A percentile compares a stretch with the other conserved stretches of the same genome.
Conservation (phyloP, 1,140 invertebrate species). For the Diabrotica virgifera region DNA sequence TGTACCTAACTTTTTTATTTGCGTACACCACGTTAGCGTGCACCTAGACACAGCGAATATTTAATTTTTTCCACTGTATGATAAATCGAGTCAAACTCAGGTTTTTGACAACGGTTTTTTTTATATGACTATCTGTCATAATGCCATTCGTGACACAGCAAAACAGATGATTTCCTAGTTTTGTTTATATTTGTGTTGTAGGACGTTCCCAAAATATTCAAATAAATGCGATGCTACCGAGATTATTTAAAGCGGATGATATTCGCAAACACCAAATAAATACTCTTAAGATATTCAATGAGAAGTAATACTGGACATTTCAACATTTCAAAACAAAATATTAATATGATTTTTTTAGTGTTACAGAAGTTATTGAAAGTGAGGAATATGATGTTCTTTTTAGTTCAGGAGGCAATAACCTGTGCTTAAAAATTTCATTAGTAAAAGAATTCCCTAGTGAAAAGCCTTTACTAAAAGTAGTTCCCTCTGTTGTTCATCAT, state of each 20-base stretch:
- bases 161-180: too few species aligned
- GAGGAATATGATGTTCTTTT: slow-evolving; percentile 71
- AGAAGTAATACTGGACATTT: slow-evolving; percentile 44
- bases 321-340: slow-evolving; percentile 18
- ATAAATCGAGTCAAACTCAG: too few species aligned
- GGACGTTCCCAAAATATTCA: too few species aligned
- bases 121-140: too few species aligned
- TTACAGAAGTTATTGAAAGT: slow-evolving; percentile 65
- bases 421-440: slow-evolving; percentile 63
- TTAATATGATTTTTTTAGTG: slow-evolving; percentile 52
- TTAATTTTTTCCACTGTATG: too few species aligned
- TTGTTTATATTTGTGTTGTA: too few species aligned
- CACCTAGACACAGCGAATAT: too few species aligned
- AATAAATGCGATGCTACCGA: slow-evolving; percentile 32
- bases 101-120: too few species aligned
- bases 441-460: slow-evolving; percentile 69
- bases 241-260: slow-evolving; percentile 34
- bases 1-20: too few species aligned
- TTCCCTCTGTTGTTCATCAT: slow-evolving; percentile 62
- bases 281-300: slow-evolving; percentile 69
- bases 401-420: slow-evolving; percentile 56
- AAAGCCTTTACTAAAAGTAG: slow-evolving; percentile 66
- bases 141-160: too few species aligned
- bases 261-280: slow-evolving; percentile 64
- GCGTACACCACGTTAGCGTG: too few species aligned